Base-by-base conservation (phyloP, 1,140 invertebrate species). In the Limonius californicus region DNA sequence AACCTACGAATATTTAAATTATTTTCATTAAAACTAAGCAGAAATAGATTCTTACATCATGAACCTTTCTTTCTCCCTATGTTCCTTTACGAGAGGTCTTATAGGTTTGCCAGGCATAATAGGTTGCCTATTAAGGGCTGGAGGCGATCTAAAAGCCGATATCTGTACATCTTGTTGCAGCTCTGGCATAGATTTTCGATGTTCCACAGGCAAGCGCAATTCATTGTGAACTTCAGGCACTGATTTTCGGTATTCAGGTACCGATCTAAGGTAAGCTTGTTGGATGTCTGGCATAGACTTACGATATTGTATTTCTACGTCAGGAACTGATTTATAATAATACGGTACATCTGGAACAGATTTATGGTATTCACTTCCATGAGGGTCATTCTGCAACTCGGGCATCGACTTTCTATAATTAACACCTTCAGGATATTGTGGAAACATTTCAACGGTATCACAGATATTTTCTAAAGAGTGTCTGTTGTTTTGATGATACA, bases 351-450 rank as follows among this genome's bases (percentile, higher is more conserved):
- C 67, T 15, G 68, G 66, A 20, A 65, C 27, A 32, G 70, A 69
- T 47, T 68, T 66, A 11, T 67, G 54, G 62, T 70, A 72, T 39
- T 70, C 54, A 27, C 9, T 27, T 4, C 3, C 23, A 27, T 9
- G 23, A 3, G 9, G 9, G 15, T 27, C 35, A 27, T 62, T 53
- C 35, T 70, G 66, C 7, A 88, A 73, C 74, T 89, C 86, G 0
- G 87, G 86, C 85, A 88, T 87, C 0, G 86, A 88, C 30, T 86
- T 83, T 56, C 86, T 79, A 62, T 87, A 85, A 70, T 84, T 83
- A 11, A 61, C 57, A 50, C 56, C 3, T 79, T 70, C 11, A 27
- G 23, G 23, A 70, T 70, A 1, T 54, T 70, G 70, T 32, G 62
- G 63, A 45, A 74, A 76, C 12, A 71, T 68, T 8, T 69, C 63